Percentiles rank a stretch among this genome's conserved stretches.
These are phyloP conservation scores for Drosophila anomelani DNA, from an alignment of 2,888 invertebrate species.

Conservation along the genomic window DNA sequence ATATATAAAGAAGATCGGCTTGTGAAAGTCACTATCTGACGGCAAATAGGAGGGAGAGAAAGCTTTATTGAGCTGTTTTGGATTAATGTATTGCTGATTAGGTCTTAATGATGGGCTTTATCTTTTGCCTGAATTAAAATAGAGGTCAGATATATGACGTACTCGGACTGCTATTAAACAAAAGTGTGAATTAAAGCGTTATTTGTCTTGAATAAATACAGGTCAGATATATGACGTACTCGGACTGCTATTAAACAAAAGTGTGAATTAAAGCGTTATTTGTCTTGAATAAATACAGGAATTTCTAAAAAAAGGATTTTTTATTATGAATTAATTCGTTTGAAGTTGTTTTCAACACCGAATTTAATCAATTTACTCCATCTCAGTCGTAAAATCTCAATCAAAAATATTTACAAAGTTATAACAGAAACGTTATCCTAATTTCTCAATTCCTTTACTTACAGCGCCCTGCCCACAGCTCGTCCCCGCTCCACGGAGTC, in stretches of 20 bases:
- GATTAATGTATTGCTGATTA: slow-evolving; percentile 25
- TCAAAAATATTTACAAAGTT: background rate
- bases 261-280: background rate
- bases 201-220: background rate
- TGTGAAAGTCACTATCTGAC: slow-evolving; percentile 55
- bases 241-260: too few species aligned
- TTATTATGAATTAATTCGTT: too few species aligned
- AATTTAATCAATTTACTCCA: background rate
- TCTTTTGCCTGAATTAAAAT: background rate
- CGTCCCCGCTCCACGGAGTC: slow-evolving; percentile 84
- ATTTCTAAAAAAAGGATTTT: background rate
- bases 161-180: too few species aligned
- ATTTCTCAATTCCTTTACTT: slow-evolving; percentile 36
- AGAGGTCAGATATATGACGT: background rate
- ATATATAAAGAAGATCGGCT: slow-evolving; percentile 1
- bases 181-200: background rate
- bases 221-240: background rate
- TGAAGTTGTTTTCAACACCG: too few species aligned
- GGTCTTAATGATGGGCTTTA: slow-evolving; percentile 6
- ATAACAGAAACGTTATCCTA: background rate
- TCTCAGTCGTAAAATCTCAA: too few species aligned
- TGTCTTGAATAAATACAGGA: background rate
- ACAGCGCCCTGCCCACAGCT: slow-evolving; percentile 82
- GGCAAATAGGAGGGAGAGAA: slow-evolving; percentile 17
- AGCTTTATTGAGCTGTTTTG: slow-evolving; percentile 21